Percentiles rank a stretch among this genome's conserved stretches.
Evolutionary conservation across 2,888 invertebrate species (phyloP).

Genomic region (Galerucella pusilla): DNA sequence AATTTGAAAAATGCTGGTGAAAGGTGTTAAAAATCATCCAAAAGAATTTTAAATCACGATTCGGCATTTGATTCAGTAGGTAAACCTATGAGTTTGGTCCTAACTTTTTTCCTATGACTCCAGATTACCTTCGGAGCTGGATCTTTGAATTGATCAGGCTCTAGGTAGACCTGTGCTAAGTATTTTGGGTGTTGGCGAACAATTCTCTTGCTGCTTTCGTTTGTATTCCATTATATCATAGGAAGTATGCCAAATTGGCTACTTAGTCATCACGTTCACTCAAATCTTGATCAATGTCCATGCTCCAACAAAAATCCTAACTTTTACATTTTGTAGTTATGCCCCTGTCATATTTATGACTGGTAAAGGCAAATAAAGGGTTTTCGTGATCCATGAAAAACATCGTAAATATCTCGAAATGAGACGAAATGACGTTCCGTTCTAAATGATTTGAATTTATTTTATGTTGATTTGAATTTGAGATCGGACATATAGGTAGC

Average conservation of each 20-base stretch:
- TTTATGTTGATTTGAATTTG: constrained; percentile 14
- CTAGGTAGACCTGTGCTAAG: too few species aligned
- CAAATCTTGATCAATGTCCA: constrained; percentile 29
- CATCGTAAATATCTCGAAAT: constrained; percentile 62
- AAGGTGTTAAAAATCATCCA: too few species aligned
- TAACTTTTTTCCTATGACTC: too few species aligned
- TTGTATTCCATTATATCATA: neutral
- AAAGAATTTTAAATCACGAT: too few species aligned
- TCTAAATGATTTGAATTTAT: constrained; percentile 26
- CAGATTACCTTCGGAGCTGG: too few species aligned
- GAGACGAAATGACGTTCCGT: constrained; percentile 53
- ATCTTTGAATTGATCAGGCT: too few species aligned
- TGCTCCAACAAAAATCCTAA: constrained; percentile 21
- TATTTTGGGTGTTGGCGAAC: neutral
- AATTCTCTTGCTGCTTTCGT: neutral
- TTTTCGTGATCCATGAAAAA: constrained; percentile 56
- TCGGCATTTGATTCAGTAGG: too few species aligned
- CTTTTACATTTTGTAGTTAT: constrained; percentile 28
- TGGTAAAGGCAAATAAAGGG: constrained; percentile 50
- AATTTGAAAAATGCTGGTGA: too few species aligned
- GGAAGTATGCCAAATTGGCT: neutral
- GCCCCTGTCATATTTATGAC: constrained; percentile 49
- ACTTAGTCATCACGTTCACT: constrained; percentile 1
- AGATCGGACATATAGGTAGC: neutral
- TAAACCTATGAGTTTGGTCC: too few species aligned